These are phyloP conservation scores for Nebria ingens DNA, from an alignment of 1,140 invertebrate genomes.

Conservation along the genomic window DNA sequence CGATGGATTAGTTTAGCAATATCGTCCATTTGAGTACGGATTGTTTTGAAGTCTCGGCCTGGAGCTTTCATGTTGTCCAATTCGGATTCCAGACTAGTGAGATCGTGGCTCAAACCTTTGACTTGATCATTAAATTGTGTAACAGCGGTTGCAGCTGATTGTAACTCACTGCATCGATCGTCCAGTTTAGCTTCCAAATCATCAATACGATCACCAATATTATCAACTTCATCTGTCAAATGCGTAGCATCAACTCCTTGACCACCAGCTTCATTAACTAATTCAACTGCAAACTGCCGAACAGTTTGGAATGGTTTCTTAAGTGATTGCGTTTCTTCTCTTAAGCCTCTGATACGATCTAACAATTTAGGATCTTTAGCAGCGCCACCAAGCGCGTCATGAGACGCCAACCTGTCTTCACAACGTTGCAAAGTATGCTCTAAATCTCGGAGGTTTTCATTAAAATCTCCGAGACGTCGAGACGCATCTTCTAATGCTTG, in stretches of 20 bases:
- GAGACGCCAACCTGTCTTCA: slow-evolving; percentile 75
- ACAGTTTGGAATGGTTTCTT: slow-evolving; percentile 62
- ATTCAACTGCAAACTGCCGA: slow-evolving; percentile 55
- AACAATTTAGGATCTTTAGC: slow-evolving; percentile 71
- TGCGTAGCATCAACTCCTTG: slow-evolving; percentile 61
- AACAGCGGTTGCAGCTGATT: slow-evolving; percentile 77
- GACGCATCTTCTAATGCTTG: slow-evolving; percentile 77
- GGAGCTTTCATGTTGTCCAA: slow-evolving; percentile 75
- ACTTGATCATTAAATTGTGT: slow-evolving; percentile 80
- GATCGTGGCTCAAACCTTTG: slow-evolving; percentile 61
- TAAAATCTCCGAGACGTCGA: slow-evolving; percentile 71
- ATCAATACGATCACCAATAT: slow-evolving; percentile 64
- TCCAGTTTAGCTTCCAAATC: slow-evolving; percentile 66
- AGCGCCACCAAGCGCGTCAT: slow-evolving; percentile 67
- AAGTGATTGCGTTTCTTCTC: slow-evolving; percentile 63
- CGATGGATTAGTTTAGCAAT: slow-evolving; percentile 56
- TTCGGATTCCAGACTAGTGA: slow-evolving; percentile 72
- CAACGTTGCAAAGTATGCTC: slow-evolving; percentile 72
- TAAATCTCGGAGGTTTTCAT: slow-evolving; percentile 72
- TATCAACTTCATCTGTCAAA: slow-evolving; percentile 67
- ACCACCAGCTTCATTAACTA: slow-evolving; percentile 57
- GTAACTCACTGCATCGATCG: slow-evolving; percentile 68
- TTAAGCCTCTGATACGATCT: slow-evolving; percentile 66
- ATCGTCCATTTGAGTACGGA: slow-evolving; percentile 77
- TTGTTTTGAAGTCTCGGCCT: slow-evolving; percentile 74